Evolutionary conservation across 1,140 invertebrate genomes (phyloP).

Genomic region (Prorops nasuta): DNA sequence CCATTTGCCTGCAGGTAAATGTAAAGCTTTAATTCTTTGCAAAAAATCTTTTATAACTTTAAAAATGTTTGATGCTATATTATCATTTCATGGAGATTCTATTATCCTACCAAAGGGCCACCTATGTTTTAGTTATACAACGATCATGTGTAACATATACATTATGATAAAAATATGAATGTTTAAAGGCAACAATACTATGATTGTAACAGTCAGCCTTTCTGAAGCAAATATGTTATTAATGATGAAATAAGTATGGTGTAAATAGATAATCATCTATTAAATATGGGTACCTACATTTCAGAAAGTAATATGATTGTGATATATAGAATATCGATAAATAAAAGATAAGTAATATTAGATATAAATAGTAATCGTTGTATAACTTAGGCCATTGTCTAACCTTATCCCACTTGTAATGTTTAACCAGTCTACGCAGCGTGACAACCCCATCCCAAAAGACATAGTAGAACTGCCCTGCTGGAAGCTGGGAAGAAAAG

Average conservation of each 20-base stretch:
- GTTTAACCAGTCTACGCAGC: slow-evolving; percentile 71
- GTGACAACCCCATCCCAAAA: slow-evolving; percentile 74
- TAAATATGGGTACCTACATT: too few species aligned
- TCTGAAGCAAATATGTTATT: slow-evolving; percentile 8
- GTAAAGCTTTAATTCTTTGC: background rate
- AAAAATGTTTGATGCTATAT: slow-evolving; percentile 1
- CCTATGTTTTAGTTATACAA: slow-evolving; percentile 23
- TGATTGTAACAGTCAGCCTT: slow-evolving; percentile 27
- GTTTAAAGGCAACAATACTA: too few species aligned
- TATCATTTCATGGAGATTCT: slow-evolving; percentile 16
- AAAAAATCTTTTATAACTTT: background rate
- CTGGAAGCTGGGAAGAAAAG: slow-evolving; percentile 71
- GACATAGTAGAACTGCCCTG: slow-evolving; percentile 75
- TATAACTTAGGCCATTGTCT: slow-evolving; percentile 28
- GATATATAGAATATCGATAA: too few species aligned
- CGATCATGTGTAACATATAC: too few species aligned
- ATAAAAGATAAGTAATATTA: background rate
- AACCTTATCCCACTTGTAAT: slow-evolving; percentile 77
- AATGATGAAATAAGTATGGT: too few species aligned
- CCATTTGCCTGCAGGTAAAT: slow-evolving; percentile 66
- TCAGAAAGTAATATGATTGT: too few species aligned
- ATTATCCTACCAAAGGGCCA: background rate
- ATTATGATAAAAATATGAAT: too few species aligned
- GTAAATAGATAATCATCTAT: too few species aligned
- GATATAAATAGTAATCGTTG: slow-evolving; percentile 16